Evolutionary conservation across 2,888 invertebrate species (phyloP).

Genomic region (Conomelus anceps): DNA sequence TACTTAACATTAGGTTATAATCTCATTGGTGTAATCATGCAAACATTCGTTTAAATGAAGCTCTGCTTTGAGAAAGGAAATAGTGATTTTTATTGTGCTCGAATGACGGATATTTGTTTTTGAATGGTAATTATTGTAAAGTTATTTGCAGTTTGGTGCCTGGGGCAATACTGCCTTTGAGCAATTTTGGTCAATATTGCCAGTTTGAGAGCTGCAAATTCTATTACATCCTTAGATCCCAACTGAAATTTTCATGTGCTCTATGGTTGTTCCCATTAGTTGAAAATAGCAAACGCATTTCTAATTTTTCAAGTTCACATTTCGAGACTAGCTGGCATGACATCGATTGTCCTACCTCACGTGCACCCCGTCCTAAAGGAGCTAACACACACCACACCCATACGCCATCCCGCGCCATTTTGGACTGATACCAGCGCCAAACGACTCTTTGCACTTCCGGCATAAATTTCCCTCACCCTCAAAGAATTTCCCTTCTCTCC

Average conservation of each 20-base stretch:
- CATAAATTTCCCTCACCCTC: neutral
- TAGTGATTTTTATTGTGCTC: neutral
- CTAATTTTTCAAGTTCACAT: neutral
- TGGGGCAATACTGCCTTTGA: neutral
- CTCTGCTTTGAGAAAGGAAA: neutral
- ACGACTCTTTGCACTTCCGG: neutral
- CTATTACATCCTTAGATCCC: neutral
- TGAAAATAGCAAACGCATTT: neutral
- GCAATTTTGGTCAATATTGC: neutral
- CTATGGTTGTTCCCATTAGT: neutral
- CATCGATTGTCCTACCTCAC: neutral
- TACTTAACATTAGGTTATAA: neutral
- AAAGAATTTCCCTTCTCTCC: neutral
- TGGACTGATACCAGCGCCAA: neutral
- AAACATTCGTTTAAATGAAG: neutral
- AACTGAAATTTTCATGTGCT: neutral
- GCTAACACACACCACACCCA: constrained; percentile 3
- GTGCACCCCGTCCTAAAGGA: neutral
- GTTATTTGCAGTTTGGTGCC: neutral
- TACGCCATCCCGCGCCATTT: constrained; percentile 3
- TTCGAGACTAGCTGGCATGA: neutral
- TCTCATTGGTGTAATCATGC: neutral
- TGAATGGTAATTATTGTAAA: neutral
- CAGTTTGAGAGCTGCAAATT: neutral
- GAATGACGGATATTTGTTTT: neutral